Evolutionary conservation across 2,888 invertebrate species (phyloP).

Genomic region (Argynnis bischoffii): DNA sequence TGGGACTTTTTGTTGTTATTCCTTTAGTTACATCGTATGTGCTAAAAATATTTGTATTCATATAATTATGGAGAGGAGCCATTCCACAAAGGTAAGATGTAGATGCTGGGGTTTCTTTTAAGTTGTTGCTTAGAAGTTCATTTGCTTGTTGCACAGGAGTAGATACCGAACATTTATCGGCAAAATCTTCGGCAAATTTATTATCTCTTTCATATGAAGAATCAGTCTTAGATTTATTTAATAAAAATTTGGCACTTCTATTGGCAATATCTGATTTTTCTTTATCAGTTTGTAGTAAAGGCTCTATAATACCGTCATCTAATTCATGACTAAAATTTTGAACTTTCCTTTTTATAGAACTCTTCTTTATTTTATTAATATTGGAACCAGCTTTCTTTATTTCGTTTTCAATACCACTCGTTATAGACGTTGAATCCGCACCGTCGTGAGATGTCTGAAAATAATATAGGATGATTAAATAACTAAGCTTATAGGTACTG

Average conservation of each 20-base stretch:
- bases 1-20: slow-evolving; percentile 54
- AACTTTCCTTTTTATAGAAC: slow-evolving; percentile 67
- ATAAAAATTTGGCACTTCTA: slow-evolving; percentile 70
- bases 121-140: slow-evolving; percentile 41
- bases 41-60: slow-evolving; percentile 65
- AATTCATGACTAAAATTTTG: slow-evolving; percentile 65
- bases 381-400: slow-evolving; percentile 67
- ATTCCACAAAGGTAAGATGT: slow-evolving; percentile 44
- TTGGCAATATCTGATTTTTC: slow-evolving; percentile 53
- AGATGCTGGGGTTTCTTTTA: slow-evolving; percentile 46
- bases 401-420: slow-evolving; percentile 72
- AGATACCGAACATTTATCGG: slow-evolving; percentile 36
- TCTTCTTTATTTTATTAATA: slow-evolving; percentile 73
- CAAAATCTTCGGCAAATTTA: slow-evolving; percentile 33
- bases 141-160: slow-evolving; percentile 42
- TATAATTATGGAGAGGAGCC: slow-evolving; percentile 58
- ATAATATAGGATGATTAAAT: slow-evolving; percentile 21
- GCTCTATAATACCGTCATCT: slow-evolving; percentile 72
- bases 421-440: slow-evolving; percentile 66
- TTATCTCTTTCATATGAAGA: slow-evolving; percentile 49
- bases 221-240: slow-evolving; percentile 71
- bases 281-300: slow-evolving; percentile 67
- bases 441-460: slow-evolving; percentile 75
- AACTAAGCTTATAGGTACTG: no score
- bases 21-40: slow-evolving; percentile 48